Conservation (phyloP, 2,113 vertebrate species). For the Puffinus mauretanicus region DNA sequence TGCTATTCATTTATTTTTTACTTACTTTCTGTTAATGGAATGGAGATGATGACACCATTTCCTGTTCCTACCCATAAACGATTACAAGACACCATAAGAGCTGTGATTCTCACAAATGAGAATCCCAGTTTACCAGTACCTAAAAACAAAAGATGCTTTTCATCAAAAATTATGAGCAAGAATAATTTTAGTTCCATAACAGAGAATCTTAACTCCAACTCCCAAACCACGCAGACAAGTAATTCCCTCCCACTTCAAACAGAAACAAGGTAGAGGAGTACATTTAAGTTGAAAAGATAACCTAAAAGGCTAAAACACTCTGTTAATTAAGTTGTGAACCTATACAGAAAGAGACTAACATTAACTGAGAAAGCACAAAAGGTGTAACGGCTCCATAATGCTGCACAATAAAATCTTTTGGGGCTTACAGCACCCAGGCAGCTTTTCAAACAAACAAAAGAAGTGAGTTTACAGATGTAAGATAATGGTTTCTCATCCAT, state of each 20-base stretch:
- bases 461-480: background rate
- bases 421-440: background rate
- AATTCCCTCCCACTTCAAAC: background rate
- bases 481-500: background rate
- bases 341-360: background rate
- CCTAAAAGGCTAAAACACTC: background rate
- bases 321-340: background rate
- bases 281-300: background rate
- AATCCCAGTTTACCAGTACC: constrained; percentile 92
- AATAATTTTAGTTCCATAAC: background rate
- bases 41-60: constrained; percentile 93
- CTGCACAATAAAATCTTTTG: background rate
- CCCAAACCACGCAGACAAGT: background rate
- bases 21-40: constrained; percentile 90
- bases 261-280: background rate
- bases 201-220: constrained; percentile 16
- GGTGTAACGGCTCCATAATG: background rate
- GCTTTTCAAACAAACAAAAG: background rate
- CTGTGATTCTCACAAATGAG: constrained; percentile 92
- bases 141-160: constrained; percentile 62
- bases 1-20: constrained; percentile 39
- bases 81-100: constrained; percentile 89
- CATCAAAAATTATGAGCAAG: constrained; percentile 59
- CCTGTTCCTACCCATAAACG: constrained; percentile 91
- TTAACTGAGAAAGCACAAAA: background rate